Conservation (phyloP, 2,113 vertebrate genomes). For the Reinhardtius hippoglossoides region DNA sequence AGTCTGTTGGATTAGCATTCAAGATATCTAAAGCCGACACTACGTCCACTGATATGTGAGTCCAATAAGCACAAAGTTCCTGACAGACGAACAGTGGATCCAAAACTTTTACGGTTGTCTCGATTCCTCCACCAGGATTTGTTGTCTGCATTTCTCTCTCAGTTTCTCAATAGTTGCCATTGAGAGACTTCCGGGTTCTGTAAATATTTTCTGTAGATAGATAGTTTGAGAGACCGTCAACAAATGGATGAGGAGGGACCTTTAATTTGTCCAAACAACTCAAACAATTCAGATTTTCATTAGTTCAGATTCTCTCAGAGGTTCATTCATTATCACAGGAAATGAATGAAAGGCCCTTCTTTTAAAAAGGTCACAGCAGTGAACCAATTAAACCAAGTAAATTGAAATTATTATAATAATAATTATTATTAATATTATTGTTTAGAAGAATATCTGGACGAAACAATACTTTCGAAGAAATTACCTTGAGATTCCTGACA, state of each 20-base stretch:
- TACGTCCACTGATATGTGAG: not conserved
- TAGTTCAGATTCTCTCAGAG: too few species aligned
- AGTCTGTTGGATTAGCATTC: not conserved
- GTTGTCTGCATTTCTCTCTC: slow-evolving; percentile 84
- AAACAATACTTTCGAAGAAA: too few species aligned
- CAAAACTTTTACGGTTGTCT: slow-evolving; percentile 20
- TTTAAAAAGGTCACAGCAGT: too few species aligned
- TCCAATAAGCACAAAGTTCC: not conserved
- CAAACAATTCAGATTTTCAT: too few species aligned
- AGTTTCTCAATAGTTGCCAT: slow-evolving; percentile 86
- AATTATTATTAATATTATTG: too few species aligned
- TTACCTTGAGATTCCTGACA: too few species aligned
- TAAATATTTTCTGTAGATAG: slow-evolving; percentile 88
- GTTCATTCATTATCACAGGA: too few species aligned
- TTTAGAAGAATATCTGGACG: too few species aligned
- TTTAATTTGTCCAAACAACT: not conserved
- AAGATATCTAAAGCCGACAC: not conserved
- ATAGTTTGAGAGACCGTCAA: not conserved
- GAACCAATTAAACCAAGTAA: too few species aligned
- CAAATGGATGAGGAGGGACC: not conserved
- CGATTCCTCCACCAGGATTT: slow-evolving; percentile 81
- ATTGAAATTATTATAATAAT: too few species aligned
- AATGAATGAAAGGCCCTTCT: too few species aligned
- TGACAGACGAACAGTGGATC: not conserved
- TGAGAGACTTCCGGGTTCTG: slow-evolving; percentile 89